These are phyloP conservation scores for Bimastos eiseni DNA, from an alignment of 2,888 invertebrate species.

Conservation along the genomic window DNA sequence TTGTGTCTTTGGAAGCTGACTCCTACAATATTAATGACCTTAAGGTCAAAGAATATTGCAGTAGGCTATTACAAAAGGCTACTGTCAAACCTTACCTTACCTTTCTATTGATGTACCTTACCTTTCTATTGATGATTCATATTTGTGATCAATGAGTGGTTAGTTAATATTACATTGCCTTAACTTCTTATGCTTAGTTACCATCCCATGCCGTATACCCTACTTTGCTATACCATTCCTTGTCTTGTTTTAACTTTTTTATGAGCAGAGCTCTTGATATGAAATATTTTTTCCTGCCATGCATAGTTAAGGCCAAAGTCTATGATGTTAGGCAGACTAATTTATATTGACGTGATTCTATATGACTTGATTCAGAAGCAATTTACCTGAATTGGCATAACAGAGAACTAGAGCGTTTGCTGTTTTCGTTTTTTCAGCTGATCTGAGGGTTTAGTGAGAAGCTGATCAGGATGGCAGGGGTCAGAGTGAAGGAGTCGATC, in stretches of 20 bases:
- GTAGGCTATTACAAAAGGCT: not conserved
- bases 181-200: not conserved
- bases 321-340: no score
- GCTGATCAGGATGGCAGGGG: not conserved
- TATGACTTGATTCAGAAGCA: not conserved
- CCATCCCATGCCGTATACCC: not conserved
- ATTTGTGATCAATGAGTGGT: not conserved
- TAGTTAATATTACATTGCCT: not conserved
- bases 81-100: no score
- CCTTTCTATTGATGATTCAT: not conserved
- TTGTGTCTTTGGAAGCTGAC: not conserved
- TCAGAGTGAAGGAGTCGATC: constrained; percentile 32
- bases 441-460: not conserved
- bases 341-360: no score
- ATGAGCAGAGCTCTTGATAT: not conserved
- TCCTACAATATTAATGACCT: not conserved
- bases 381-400: not conserved
- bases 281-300: not conserved
- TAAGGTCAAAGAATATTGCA: not conserved
- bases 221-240: not conserved
- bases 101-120: no score
- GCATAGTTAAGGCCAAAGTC: no score
- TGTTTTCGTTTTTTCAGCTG: not conserved
- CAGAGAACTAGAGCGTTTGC: not conserved
- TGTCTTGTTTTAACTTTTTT: not conserved